Conservation (phyloP, 2,113 vertebrate species). For the Planiliza haematocheilus region DNA sequence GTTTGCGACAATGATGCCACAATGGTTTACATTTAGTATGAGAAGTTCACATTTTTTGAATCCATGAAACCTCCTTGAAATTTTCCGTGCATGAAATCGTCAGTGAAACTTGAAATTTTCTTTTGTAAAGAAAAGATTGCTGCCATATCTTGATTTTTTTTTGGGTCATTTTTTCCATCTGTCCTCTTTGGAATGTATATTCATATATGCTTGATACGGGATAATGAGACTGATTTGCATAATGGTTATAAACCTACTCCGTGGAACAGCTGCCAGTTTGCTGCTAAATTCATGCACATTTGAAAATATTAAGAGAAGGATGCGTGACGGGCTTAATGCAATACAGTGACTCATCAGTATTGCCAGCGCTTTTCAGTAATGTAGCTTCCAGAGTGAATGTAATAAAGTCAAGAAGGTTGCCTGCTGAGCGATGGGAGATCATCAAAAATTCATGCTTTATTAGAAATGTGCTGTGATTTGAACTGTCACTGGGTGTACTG, state of each 20-base stretch:
- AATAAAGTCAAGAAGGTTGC: neutral
- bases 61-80: too few species aligned
- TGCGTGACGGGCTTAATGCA: conserved; percentile 8
- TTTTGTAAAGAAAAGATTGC: too few species aligned
- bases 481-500: neutral
- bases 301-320: neutral
- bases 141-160: too few species aligned
- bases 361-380: conserved; percentile 7
- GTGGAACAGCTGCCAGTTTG: conserved; percentile 1
- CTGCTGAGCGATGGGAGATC: neutral
- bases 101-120: too few species aligned
- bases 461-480: neutral
- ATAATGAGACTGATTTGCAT: conserved; percentile 28
- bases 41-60: too few species aligned
- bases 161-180: too few species aligned
- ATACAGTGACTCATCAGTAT: neutral
- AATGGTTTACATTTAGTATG: too few species aligned
- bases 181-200: neutral
- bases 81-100: too few species aligned
- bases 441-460: conserved; percentile 6
- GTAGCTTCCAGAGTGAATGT: neutral
- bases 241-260: conserved; percentile 7
- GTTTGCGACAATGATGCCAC: too few species aligned
- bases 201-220: conserved; percentile 6
- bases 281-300: conserved; percentile 1